Base-by-base conservation (phyloP, 2,797 vertebrate species). In the Glossophaga mutica region DNA sequence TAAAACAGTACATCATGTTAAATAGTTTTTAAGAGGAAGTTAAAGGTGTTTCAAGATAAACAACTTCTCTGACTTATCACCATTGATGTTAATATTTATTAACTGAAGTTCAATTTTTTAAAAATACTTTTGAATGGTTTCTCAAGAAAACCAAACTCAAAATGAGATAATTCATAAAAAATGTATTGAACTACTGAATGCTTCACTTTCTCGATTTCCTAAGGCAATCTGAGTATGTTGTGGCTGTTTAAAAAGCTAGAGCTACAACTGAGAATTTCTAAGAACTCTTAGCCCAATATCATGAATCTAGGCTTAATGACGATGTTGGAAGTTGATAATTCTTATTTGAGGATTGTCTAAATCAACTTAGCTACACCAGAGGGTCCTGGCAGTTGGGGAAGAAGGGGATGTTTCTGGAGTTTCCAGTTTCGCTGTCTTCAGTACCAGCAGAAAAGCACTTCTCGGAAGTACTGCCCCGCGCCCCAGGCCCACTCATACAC, bases 31-130 rank as follows among this genome's bases (percentile, higher is more conserved):
- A 70, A 24, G 19, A 78, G 39, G 44, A 59, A n/a, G 8, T 50
- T 90, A 46, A 94, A 88, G 2, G 81, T 73, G 71, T 87, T 92
- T 87, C 9, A 71, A 90, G 62, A 70, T 12, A 10, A 83, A 82
- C 11, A 44, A 65, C 57, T 24, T 83, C 81, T 48, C 77, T 57
- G 77, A 59, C 15, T 32, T 59, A 81, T 5, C 1, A 6, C 62
- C 22, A 26, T 67, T 4, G 62, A 67, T 26, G 15, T 24, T 22
- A 65, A 46, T 83, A 65, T 65, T 83, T 67, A 37, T 48, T 46
- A 48, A 50, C 59, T 5, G 3, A 34, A 84, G 44, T 67, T 67
- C 37, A 67, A 67, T 37, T 34, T 46, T 46, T 48, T 9, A 24
- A 34, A 83, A 67, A 18, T 21, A 76, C 21, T n/a, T 84, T 67